Conservation (phyloP, 2,113 vertebrate species). For the Lepus timidus region DNA sequence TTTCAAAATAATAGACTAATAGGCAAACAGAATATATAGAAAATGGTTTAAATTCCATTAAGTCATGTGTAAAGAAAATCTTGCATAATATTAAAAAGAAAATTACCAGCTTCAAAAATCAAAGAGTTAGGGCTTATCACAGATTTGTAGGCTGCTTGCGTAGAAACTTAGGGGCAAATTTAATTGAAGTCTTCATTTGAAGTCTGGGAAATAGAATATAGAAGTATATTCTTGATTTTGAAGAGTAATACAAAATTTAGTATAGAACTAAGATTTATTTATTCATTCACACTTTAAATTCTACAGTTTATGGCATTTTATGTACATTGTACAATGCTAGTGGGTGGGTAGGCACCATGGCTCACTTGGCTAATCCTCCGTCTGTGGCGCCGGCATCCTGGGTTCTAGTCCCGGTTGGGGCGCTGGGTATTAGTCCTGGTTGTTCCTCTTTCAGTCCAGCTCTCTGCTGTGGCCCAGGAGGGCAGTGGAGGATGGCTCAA, state of each 20-base stretch:
- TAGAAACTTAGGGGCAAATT: neutral
- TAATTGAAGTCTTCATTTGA: constrained; percentile 53
- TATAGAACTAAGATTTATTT: neutral
- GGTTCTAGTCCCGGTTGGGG: too few species aligned
- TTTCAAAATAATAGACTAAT: neutral
- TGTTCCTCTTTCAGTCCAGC: too few species aligned
- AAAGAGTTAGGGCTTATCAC: neutral
- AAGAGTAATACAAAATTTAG: constrained; percentile 9
- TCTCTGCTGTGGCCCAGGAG: too few species aligned
- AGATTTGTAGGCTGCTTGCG: neutral
- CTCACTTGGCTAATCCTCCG: too few species aligned
- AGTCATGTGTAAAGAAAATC: neutral
- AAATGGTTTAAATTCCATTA: constrained; percentile 33
- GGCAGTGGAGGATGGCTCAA: too few species aligned
- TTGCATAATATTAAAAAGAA: neutral
- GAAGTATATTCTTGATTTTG: neutral
- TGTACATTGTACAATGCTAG: neutral
- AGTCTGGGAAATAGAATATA: constrained; percentile 9
- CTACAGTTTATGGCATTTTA: neutral
- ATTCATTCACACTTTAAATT: constrained; percentile 48
- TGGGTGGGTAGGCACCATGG: too few species aligned
- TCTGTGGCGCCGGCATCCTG: too few species aligned
- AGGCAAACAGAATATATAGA: neutral
- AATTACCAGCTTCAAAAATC: neutral
- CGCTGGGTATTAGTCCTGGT: too few species aligned